A percentile compares a stretch with the other conserved stretches of the same genome.
Conservation (phyloP, 2,113 vertebrate species). For the Peromyscus californicus region DNA sequence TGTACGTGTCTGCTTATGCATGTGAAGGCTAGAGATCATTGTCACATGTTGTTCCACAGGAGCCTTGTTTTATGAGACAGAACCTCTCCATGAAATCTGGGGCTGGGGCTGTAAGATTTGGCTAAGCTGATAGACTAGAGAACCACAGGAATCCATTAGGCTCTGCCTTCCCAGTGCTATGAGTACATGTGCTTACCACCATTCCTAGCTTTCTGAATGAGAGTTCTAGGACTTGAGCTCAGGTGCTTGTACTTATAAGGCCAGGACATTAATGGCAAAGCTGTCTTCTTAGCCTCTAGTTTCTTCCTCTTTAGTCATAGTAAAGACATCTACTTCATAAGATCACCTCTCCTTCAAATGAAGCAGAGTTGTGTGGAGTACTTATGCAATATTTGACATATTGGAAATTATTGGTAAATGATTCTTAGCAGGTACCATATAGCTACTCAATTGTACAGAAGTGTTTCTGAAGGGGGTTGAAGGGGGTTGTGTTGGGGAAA, state of each 20-base stretch:
- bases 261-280: not conserved
- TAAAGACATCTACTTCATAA: not conserved
- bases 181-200: not conserved
- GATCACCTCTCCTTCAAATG: conserved; percentile 32
- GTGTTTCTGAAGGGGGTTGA: not conserved
- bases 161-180: not conserved
- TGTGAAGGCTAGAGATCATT: not conserved
- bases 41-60: not conserved
- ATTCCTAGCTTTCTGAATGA: not conserved
- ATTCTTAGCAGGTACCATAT: not conserved
- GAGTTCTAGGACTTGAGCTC: not conserved
- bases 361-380: not conserved
- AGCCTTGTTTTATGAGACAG: not conserved
- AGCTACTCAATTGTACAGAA: not conserved
- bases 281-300: not conserved
- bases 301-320: not conserved
- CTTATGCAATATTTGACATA: not conserved
- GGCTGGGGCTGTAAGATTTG: not conserved
- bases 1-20: not conserved
- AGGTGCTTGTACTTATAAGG: not conserved
- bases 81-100: not conserved
- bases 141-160: not conserved
- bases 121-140: not conserved
- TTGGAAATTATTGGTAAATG: not conserved
- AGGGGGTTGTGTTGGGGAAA: not conserved